phyloP scores from a whole-genome alignment of 2,888 invertebrate species.

The Petrophora chlorosata region DNA sequence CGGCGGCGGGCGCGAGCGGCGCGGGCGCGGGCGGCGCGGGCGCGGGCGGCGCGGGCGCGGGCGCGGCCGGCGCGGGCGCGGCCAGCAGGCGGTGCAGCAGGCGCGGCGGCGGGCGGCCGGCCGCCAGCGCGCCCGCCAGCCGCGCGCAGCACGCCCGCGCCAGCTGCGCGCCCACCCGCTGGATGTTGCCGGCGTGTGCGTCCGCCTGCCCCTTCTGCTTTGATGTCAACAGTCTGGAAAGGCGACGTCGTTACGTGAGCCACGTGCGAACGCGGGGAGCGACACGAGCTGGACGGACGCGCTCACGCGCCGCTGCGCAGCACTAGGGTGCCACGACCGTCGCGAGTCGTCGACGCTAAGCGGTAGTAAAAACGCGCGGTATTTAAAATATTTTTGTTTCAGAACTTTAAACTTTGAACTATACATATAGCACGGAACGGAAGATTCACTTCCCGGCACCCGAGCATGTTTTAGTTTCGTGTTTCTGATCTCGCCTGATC shows the following conservation, averaged over 20 bases:
- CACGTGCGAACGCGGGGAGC: too few relatives aligned
- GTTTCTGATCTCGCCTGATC: too few relatives aligned
- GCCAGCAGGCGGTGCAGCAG: slow-evolving; percentile 55
- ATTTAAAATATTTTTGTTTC: too few relatives aligned
- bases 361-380: too few relatives aligned
- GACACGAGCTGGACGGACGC: too few relatives aligned
- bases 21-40: not conserved
- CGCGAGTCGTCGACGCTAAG: too few relatives aligned
- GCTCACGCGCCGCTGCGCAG: too few relatives aligned
- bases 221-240: slow-evolving; percentile 37
- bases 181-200: slow-evolving; percentile 30
- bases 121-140: slow-evolving; percentile 44
- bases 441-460: too few relatives aligned
- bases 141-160: slow-evolving; percentile 62
- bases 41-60: slow-evolving; percentile 35
- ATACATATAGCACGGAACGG: too few relatives aligned
- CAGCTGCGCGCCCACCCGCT: slow-evolving; percentile 58
- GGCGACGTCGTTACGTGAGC: not conserved
- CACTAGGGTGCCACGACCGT: too few relatives aligned
- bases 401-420: too few relatives aligned
- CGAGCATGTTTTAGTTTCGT: too few relatives aligned
- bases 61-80: slow-evolving; percentile 35
- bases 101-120: slow-evolving; percentile 47
- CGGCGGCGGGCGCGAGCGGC: slow-evolving; percentile 3
- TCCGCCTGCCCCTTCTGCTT: slow-evolving; percentile 27